A percentile compares a stretch with the other conserved stretches of the same genome.
Evolutionary conservation across 2,113 vertebrate species (phyloP).

Genomic region (Choloepus hoffmanni): DNA sequence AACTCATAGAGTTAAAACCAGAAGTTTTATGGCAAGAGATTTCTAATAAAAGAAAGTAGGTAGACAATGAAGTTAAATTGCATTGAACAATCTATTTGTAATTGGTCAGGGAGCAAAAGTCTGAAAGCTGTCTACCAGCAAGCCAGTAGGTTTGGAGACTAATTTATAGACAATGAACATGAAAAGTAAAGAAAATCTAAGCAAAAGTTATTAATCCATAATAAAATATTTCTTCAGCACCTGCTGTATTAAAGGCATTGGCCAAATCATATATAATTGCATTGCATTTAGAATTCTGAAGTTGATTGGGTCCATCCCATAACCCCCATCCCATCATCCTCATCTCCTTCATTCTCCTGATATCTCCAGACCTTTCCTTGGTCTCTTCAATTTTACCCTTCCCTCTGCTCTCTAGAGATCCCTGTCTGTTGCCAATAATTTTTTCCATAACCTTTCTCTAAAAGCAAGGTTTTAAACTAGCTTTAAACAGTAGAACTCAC

Average conservation of each 20-base stretch:
- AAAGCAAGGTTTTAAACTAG: not conserved
- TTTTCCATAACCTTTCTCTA: not conserved
- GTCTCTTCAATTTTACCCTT: not conserved
- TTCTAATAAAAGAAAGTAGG: constrained; percentile 31
- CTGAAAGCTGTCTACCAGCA: not conserved
- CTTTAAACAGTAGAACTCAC: not conserved
- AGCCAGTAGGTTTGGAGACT: constrained; percentile 1
- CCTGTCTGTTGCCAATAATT: not conserved
- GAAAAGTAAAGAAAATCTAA: not conserved
- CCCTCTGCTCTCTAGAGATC: not conserved
- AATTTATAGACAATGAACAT: not conserved
- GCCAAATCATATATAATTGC: not conserved
- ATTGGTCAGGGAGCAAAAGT: not conserved
- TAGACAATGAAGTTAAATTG: not conserved
- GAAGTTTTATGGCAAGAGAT: not conserved
- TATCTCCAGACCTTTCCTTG: not conserved
- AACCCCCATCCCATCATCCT: not conserved
- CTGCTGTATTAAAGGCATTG: not conserved
- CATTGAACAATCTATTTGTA: not conserved
- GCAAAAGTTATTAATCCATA: not conserved
- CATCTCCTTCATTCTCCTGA: not conserved
- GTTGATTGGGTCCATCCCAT: not conserved
- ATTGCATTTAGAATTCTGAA: not conserved
- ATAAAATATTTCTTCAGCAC: constrained; percentile 24
- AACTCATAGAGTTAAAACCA: not conserved